Conservation (phyloP, 2,797 vertebrate species). For the Sebastes iracundus region DNA sequence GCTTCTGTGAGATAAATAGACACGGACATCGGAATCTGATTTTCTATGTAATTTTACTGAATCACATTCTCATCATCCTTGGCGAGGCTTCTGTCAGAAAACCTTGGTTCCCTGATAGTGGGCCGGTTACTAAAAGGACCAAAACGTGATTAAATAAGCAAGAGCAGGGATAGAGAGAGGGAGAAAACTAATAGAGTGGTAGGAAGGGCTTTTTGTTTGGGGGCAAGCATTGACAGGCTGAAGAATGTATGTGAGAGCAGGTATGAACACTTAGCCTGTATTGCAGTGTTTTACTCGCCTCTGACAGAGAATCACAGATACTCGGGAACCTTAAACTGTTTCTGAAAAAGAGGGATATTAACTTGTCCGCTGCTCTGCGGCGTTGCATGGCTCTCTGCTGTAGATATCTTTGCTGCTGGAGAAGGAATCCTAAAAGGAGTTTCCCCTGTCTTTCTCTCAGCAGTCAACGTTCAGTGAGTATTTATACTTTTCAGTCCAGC, state of each 20-base stretch:
- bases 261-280: slow-evolving; percentile 10
- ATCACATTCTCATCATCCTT: slow-evolving; percentile 11
- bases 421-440: slow-evolving; percentile 32
- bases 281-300: background rate
- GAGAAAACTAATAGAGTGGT: slow-evolving; percentile 5
- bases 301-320: slow-evolving; percentile 25
- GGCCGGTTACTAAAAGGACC: slow-evolving; percentile 14
- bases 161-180: background rate
- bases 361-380: slow-evolving; percentile 2
- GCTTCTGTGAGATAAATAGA: slow-evolving; percentile 13
- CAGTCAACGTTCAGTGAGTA: slow-evolving; percentile 58
- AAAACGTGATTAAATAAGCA: slow-evolving; percentile 24
- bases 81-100: slow-evolving; percentile 16
- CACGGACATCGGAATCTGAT: background rate
- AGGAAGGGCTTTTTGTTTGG: slow-evolving; percentile 39
- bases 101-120: background rate
- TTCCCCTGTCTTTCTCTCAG: slow-evolving; percentile 12
- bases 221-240: slow-evolving; percentile 71
- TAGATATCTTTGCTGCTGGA: slow-evolving; percentile 28
- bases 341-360: slow-evolving; percentile 34
- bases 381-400: slow-evolving; percentile 4
- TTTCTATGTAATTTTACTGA: slow-evolving; percentile 24
- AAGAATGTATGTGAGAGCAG: slow-evolving; percentile 63
- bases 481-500: slow-evolving; percentile 36
- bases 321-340: slow-evolving; percentile 14